Evolutionary conservation across 2,113 vertebrate species (phyloP).

Genomic region (Copsychus sechellarum): DNA sequence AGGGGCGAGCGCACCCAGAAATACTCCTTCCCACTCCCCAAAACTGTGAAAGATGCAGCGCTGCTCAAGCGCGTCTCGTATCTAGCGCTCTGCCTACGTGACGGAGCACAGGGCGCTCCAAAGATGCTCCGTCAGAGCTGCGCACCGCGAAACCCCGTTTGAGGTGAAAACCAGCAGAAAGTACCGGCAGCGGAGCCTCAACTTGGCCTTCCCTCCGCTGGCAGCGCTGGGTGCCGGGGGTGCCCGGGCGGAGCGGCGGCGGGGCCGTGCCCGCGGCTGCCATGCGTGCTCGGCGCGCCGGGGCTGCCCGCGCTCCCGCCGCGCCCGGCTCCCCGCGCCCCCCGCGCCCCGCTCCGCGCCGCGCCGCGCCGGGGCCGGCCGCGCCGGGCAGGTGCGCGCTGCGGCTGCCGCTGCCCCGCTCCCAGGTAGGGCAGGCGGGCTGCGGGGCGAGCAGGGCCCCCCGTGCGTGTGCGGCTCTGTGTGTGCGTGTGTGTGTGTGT

Average conservation of each 20-base stretch:
- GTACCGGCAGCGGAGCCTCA: background rate
- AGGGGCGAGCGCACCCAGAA: fast-evolving
- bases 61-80: fast-evolving
- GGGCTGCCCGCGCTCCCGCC: background rate
- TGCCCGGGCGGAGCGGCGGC: background rate
- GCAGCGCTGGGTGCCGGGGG: background rate
- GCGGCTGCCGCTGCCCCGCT: no score
- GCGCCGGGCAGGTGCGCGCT: no score
- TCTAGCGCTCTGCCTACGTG: background rate
- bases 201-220: background rate
- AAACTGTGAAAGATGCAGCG: background rate
- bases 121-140: background rate
- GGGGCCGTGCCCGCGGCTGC: background rate
- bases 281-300: background rate
- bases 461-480: no score
- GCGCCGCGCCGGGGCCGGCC: no score
- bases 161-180: background rate
- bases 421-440: no score
- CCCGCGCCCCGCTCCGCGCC: no score
- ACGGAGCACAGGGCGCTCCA: background rate
- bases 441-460: no score
- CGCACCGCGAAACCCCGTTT: background rate
- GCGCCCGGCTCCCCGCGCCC: background rate
- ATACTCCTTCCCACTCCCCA: background rate
- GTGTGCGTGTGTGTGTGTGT: no score